Conservation (phyloP, 2,888 invertebrate species). For the Dynastes hyllus region DNA sequence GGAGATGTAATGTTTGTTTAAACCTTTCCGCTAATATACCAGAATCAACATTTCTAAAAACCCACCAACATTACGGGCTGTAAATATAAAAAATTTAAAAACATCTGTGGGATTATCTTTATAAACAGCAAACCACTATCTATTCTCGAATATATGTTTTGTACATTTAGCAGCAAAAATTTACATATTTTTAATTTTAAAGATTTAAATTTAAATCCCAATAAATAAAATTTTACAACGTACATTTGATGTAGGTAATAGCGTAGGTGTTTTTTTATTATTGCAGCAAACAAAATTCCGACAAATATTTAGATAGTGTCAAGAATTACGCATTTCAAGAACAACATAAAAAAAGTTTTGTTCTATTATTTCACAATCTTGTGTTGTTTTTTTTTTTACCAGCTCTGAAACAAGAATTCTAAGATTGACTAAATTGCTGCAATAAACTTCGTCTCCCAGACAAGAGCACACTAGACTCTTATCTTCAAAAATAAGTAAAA, state of each 20-base stretch:
- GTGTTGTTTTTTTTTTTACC: conserved; percentile 12
- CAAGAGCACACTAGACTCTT: too few relatives aligned
- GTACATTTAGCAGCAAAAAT: neutral
- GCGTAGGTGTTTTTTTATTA: neutral
- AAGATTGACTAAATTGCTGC: too few relatives aligned
- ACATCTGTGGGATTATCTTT: neutral
- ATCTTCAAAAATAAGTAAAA: too few relatives aligned
- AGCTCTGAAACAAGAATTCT: neutral
- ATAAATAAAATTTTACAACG: conserved; percentile 7
- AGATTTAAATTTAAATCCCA: conserved; percentile 1
- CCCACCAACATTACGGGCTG: neutral
- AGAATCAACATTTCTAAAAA: too few relatives aligned
- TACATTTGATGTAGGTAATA: conserved; percentile 2
- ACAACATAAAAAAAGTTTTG: neutral
- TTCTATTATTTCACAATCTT: conserved; percentile 1
- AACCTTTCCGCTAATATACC: too few relatives aligned
- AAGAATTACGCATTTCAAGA: neutral
- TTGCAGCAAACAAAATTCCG: conserved; percentile 5
- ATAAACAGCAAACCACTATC: neutral
- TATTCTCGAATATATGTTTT: neutral
- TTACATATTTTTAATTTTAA: too few relatives aligned
- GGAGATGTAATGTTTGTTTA: too few relatives aligned
- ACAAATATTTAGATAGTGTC: conserved; percentile 4
- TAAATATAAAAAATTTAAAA: neutral
- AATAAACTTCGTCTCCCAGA: too few relatives aligned